Evolutionary conservation across 1,140 invertebrate species (phyloP).

Genomic region (Trachymyrmex cornetzi): DNA sequence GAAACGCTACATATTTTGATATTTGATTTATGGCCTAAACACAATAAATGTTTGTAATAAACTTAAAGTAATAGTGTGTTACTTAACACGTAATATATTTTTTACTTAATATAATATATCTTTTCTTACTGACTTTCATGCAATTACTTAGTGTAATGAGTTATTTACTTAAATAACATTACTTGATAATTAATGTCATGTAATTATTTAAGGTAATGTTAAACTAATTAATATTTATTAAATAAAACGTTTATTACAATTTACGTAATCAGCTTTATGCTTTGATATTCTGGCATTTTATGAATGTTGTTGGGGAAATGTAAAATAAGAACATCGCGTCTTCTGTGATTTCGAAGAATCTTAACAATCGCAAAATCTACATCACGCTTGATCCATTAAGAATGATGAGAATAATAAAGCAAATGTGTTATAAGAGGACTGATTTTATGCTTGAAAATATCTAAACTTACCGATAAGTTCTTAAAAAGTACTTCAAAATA

Average conservation of each 20-base stretch:
- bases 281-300: background rate
- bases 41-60: background rate
- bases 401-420: slow-evolving; percentile 3
- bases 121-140: background rate
- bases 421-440: background rate
- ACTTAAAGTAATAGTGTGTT: background rate
- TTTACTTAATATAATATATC: background rate
- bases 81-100: background rate
- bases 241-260: background rate
- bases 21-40: background rate
- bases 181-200: background rate
- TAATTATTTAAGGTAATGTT: background rate
- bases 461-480: background rate
- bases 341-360: background rate
- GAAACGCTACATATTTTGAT: background rate
- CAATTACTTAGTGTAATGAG: background rate
- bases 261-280: background rate
- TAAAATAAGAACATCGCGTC: background rate
- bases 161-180: background rate
- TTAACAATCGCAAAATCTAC: background rate
- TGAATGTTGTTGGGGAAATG: background rate
- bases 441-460: slow-evolving; percentile 50
- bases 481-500: background rate
- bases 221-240: background rate
- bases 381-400: background rate